Conservation (phyloP, 2,888 invertebrate species). For the Papilio protenor region DNA sequence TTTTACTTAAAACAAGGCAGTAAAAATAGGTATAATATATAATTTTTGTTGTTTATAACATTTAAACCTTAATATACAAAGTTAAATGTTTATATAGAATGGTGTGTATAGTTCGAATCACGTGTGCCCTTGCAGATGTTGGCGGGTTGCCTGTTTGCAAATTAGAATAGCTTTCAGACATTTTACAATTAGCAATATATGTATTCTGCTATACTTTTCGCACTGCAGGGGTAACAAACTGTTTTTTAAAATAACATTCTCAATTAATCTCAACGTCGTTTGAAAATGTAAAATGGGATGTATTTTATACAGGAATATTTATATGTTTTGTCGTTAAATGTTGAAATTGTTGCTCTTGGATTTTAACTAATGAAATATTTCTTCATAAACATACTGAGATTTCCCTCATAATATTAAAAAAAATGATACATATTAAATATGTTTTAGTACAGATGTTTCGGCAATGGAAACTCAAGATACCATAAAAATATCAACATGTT, state of each 20-base stretch:
- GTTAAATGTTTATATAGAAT: slow-evolving; percentile 8
- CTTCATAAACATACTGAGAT: not conserved
- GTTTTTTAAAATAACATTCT: not conserved
- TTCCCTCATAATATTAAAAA: not conserved
- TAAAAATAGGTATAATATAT: not conserved
- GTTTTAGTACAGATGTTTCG: not conserved
- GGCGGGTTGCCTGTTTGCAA: slow-evolving; percentile 33
- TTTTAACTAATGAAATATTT: too few relatives aligned
- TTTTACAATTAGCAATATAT: slow-evolving; percentile 27
- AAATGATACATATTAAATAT: not conserved
- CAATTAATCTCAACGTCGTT: not conserved
- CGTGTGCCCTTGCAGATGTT: slow-evolving; percentile 34
- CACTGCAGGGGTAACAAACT: not conserved
- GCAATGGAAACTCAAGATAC: not conserved
- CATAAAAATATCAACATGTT: not conserved
- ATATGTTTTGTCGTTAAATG: not conserved
- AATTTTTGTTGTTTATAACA: not conserved
- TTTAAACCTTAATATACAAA: not conserved
- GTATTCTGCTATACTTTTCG: not conserved
- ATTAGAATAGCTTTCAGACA: slow-evolving; percentile 38
- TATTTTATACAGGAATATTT: not conserved
- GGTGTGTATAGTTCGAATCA: slow-evolving; percentile 26
- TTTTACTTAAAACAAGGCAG: too few relatives aligned
- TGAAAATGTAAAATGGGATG: not conserved
- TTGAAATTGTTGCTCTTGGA: too few relatives aligned